These are phyloP conservation scores for Cosmopolites sordidus DNA, from an alignment of 2,888 invertebrate genomes.

Conservation along the genomic window DNA sequence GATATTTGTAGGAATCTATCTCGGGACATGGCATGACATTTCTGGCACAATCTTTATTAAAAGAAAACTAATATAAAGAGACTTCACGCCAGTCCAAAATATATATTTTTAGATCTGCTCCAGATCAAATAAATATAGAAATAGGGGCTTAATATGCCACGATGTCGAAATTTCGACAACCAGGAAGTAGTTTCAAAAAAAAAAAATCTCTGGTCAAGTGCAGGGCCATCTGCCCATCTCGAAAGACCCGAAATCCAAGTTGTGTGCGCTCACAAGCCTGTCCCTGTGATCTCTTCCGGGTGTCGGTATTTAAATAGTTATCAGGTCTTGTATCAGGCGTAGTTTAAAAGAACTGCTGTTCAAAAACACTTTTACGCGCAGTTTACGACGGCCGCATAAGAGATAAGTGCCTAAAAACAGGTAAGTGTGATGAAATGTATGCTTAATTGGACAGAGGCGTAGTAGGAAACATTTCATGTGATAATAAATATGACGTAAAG, in stretches of 20 bases:
- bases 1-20: too few relatives aligned
- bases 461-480: too few relatives aligned
- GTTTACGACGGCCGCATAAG: conserved; percentile 15
- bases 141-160: background rate
- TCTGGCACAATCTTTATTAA: too few relatives aligned
- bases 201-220: background rate
- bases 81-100: too few relatives aligned
- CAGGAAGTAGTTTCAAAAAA: too few relatives aligned
- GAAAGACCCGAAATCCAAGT: background rate
- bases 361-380: conserved; percentile 20
- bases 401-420: conserved; percentile 21
- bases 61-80: too few relatives aligned
- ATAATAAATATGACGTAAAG: too few relatives aligned
- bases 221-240: background rate
- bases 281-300: background rate
- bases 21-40: too few relatives aligned
- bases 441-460: conserved; percentile 1
- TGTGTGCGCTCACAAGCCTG: background rate
- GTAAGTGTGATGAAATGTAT: conserved; percentile 11
- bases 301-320: conserved; percentile 8
- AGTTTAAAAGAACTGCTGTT: conserved; percentile 26
- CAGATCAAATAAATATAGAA: background rate
- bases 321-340: conserved; percentile 16
- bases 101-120: too few relatives aligned
- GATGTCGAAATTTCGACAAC: too few relatives aligned